phyloP scores from a whole-genome alignment of 2,888 invertebrate species.

The Epiblema foenella region DNA sequence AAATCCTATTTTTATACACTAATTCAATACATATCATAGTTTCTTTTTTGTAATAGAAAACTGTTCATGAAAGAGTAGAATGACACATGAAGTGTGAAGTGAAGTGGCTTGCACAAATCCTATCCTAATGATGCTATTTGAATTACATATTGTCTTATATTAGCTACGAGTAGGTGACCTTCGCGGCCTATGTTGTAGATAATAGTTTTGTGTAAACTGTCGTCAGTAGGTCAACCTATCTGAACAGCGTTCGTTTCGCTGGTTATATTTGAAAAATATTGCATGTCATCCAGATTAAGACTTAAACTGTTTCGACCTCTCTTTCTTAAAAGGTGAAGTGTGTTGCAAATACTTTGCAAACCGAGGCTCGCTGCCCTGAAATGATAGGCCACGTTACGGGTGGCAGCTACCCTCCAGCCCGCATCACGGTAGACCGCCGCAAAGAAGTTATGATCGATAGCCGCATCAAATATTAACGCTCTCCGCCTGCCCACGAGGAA shows the following conservation, averaged over 20 bases:
- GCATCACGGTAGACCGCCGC: slow-evolving; percentile 51
- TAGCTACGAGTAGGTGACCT: not conserved
- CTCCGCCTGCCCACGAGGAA: slow-evolving; percentile 70
- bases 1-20: too few relatives aligned
- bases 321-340: not conserved
- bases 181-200: not conserved
- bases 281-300: not conserved
- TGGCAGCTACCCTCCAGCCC: slow-evolving; percentile 41
- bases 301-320: not conserved
- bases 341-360: not conserved
- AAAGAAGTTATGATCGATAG: slow-evolving; percentile 83
- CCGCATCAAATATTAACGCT: slow-evolving; percentile 80
- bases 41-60: too few relatives aligned
- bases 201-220: not conserved
- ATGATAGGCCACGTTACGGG: slow-evolving; percentile 18
- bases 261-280: too few relatives aligned
- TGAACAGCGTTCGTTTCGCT: not conserved
- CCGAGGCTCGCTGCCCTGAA: slow-evolving; percentile 8
- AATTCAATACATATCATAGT: too few relatives aligned
- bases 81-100: too few relatives aligned
- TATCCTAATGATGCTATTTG: too few relatives aligned
- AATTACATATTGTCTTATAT: not conserved
- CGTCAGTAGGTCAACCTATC: not conserved
- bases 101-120: too few relatives aligned
- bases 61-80: too few relatives aligned